These are phyloP conservation scores for Adela reaumurella DNA, from an alignment of 2,888 invertebrate genomes.

Conservation along the genomic window DNA sequence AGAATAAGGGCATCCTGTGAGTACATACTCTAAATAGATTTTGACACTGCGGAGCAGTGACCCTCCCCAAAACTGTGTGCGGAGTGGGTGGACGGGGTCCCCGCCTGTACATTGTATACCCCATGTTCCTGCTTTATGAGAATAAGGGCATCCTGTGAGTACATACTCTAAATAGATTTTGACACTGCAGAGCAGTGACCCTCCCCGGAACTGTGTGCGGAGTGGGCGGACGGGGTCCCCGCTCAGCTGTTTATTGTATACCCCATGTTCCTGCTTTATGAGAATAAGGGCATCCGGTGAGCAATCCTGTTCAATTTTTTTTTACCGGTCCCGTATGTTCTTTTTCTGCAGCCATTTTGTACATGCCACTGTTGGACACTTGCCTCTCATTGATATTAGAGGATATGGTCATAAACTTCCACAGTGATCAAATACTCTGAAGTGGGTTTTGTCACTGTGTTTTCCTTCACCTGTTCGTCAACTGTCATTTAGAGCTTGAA, in stretches of 20 bases:
- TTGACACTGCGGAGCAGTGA: constrained; percentile 52
- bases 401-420: too few species aligned
- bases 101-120: constrained; percentile 54
- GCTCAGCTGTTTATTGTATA: constrained; percentile 52
- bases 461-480: too few species aligned
- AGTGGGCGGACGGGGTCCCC: constrained; percentile 31
- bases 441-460: too few species aligned
- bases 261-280: constrained; percentile 68
- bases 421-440: too few species aligned
- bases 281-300: constrained; percentile 76
- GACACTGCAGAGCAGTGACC: constrained; percentile 55
- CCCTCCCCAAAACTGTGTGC: constrained; percentile 49
- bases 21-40: constrained; percentile 45
- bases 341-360: too few species aligned
- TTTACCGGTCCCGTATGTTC: too few species aligned
- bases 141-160: constrained; percentile 74
- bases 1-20: constrained; percentile 75
- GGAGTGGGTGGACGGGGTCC: constrained; percentile 30
- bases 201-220: constrained; percentile 41
- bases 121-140: constrained; percentile 70
- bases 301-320: too few species aligned
- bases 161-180: constrained; percentile 44
- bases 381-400: too few species aligned
- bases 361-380: too few species aligned
- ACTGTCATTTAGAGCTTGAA: too few species aligned